Base-by-base conservation (phyloP, 2,113 vertebrate genomes). In the Grantiella picta region DNA sequence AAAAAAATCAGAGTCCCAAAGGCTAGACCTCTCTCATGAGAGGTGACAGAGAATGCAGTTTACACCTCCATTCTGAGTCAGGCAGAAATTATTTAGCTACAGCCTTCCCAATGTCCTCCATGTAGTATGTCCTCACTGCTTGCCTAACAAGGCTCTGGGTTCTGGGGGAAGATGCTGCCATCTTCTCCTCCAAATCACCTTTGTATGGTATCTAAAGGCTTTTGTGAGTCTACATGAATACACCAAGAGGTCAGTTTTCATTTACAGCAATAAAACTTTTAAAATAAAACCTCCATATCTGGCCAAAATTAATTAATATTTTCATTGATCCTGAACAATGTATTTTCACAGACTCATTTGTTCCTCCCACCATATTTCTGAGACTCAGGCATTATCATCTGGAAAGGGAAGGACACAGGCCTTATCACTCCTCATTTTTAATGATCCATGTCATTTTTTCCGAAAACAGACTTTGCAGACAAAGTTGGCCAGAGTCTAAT, bases 281-380 rank as follows among this genome's bases (percentile, higher is more conserved):
- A 72, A 83, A 92, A 77, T 42, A 77, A 93, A 80, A 63, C 33
- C 50, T 80, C 52, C 4, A 7, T 52, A 85, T 82, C 79, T 69
- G 72, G 70, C 53, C 18, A 90, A 90, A 90, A 83, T 52, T 60
- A 91, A 81, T 81, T 7, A 60, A 50, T 73, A 73, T 36, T 94
- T 83, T 86, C 3, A 7, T 45, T 82, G 54, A 92, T 88, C 38
- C 18, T 8, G 3, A 88, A 50, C 20, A 18, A 18, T 17, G 7
- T 15, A 73, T 82, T 83, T 90, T 90, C 45, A 82, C 38, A 87
- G 53, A 54, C 20, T 88, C 4, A 0, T 54, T 83, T 93, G 6
- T 66, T 81, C 35, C n/a, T 88, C 79, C 38, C 54, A 78, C 16
- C 3, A 0, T 73, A 70, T 73, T 66, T 80, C 59, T 88, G 52